Evolutionary conservation across 2,113 vertebrate genomes (phyloP).

Genomic region (Tichodroma muraria): DNA sequence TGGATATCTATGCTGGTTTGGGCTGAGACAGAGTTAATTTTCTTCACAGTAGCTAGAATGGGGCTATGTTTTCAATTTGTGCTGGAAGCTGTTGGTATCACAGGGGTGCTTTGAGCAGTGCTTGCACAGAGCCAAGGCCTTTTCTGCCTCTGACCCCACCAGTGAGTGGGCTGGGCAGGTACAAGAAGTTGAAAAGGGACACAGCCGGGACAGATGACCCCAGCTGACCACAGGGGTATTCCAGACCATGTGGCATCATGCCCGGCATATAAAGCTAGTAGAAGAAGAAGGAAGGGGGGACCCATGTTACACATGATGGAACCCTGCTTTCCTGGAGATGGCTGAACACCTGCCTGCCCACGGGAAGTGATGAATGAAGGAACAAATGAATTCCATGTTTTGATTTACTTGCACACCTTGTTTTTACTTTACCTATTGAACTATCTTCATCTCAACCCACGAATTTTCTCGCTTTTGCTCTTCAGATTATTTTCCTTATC

Average conservation of each 20-base stretch:
- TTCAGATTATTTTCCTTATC: not conserved
- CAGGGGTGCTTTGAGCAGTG: not conserved
- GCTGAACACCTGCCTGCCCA: not conserved
- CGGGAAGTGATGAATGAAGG: not conserved
- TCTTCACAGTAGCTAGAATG: not conserved
- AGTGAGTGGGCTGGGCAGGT: not conserved
- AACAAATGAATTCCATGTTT: not conserved
- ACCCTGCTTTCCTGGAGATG: not conserved
- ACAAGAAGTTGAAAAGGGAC: not conserved
- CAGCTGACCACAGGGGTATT: not conserved
- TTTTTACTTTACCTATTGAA: not conserved
- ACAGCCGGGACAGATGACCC: not conserved
- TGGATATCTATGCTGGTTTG: not conserved
- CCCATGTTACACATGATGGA: not conserved
- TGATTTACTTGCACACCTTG: not conserved
- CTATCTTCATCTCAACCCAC: not conserved
- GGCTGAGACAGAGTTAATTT: not conserved
- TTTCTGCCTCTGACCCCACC: not conserved
- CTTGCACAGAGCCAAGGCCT: not conserved
- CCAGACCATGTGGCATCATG: not conserved
- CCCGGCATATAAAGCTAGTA: not conserved
- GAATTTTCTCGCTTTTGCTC: not conserved
- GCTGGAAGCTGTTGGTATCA: not conserved
- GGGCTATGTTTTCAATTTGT: not conserved
- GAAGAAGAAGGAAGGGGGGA: not conserved